These are phyloP conservation scores for Trichechus manatus DNA, from an alignment of 2,113 vertebrate species.

Conservation along the genomic window DNA sequence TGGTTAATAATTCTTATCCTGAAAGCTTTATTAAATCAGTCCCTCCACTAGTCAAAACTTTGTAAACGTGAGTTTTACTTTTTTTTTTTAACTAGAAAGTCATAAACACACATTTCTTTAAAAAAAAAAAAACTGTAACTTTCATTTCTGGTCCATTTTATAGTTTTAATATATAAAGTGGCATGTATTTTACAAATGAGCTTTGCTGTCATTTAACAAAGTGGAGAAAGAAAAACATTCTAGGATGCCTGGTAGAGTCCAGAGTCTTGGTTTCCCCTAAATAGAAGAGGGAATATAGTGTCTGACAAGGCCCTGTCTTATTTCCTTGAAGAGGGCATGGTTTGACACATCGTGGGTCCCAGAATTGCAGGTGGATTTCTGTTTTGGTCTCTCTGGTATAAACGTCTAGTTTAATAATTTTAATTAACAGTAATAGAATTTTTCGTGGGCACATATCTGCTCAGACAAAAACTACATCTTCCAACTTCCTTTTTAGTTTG, in stretches of 20 bases:
- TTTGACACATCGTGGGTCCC: background rate
- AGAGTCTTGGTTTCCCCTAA: slow-evolving; percentile 11
- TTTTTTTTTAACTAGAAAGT: background rate
- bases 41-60: background rate
- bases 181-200: background rate
- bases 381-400: background rate
- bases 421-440: background rate
- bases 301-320: background rate
- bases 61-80: slow-evolving; percentile 2
- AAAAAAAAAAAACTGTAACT: background rate
- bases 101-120: background rate
- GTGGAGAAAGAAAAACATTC: background rate
- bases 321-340: background rate
- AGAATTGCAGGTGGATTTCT: background rate
- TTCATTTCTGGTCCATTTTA: slow-evolving; percentile 9
- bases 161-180: background rate
- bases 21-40: background rate
- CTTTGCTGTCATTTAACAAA: slow-evolving; percentile 1
- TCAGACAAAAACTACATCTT: background rate
- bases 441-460: background rate
- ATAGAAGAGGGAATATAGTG: background rate
- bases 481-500: background rate
- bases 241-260: background rate
- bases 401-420: background rate
- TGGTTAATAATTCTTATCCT: background rate